Percentiles rank a stretch among this genome's conserved stretches.
Conservation (phyloP, 2,113 vertebrate genomes). For the Nesospiza acunhae region DNA sequence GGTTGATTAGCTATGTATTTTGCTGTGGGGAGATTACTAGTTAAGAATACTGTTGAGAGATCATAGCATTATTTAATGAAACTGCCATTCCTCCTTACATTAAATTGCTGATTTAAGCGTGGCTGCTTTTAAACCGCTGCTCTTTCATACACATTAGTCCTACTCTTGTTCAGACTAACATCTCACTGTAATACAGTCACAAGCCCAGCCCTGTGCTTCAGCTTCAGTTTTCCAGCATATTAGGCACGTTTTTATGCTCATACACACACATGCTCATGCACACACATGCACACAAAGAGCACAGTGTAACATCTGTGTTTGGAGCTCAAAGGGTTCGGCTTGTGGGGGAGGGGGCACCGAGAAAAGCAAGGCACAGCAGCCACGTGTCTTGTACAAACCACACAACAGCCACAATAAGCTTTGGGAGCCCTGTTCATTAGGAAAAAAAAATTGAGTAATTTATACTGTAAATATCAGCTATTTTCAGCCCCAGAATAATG, state of each 20-base stretch:
- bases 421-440: slow-evolving; percentile 24
- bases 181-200: background rate
- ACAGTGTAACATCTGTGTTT: slow-evolving; percentile 31
- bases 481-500: background rate
- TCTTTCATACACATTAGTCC: background rate
- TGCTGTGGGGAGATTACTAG: slow-evolving; percentile 62
- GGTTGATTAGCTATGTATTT: slow-evolving; percentile 74
- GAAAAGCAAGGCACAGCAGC: slow-evolving; percentile 70
- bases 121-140: slow-evolving; percentile 39
- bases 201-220: background rate
- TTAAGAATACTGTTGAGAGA: slow-evolving; percentile 66
- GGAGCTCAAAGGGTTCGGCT: slow-evolving; percentile 51
- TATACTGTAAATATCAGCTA: slow-evolving; percentile 17
- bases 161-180: background rate
- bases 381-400: slow-evolving; percentile 42
- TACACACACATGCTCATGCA: background rate
- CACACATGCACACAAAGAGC: slow-evolving; percentile 46
- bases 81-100: slow-evolving; percentile 35
- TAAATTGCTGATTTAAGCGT: slow-evolving; percentile 49
- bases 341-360: slow-evolving; percentile 61
- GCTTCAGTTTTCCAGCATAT: slow-evolving; percentile 20
- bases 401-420: slow-evolving; percentile 53
- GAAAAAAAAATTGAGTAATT: slow-evolving; percentile 44
- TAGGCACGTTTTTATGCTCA: background rate
- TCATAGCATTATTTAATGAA: slow-evolving; percentile 69